A percentile compares a stretch with the other conserved stretches of the same genome.
These are phyloP conservation scores for Ctenodactylus gundi DNA, from an alignment of 2,113 vertebrate genomes.

Conservation along the genomic window DNA sequence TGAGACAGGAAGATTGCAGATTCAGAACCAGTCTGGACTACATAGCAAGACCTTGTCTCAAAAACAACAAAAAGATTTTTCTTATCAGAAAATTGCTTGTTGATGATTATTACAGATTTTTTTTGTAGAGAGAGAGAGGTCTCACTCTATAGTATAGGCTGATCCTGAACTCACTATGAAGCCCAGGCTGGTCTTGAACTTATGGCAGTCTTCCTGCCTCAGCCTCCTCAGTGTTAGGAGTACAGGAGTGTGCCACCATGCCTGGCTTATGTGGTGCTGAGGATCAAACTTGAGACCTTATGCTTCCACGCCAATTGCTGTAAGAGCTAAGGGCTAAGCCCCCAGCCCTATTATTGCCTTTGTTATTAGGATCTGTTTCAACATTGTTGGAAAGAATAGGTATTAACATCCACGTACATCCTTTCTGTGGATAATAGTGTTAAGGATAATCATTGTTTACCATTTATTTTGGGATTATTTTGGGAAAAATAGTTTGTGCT, in stretches of 20 bases:
- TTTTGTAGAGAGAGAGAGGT: no score
- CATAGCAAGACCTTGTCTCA: neutral
- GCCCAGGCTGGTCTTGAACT: no score
- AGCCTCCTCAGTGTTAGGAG: no score
- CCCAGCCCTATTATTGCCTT: no score
- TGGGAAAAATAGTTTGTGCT: neutral
- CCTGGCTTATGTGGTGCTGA: no score
- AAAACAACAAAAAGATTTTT: neutral
- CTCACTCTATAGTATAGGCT: no score
- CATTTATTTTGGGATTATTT: neutral
- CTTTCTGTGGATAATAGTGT: neutral
- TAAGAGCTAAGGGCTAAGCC: no score
- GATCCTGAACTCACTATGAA: no score
- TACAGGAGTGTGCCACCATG: no score
- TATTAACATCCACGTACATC: neutral
- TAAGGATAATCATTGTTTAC: neutral
- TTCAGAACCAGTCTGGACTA: neutral
- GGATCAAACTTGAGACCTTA: no score
- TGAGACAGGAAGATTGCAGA: neutral
- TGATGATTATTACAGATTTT: neutral
- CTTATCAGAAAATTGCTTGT: neutral
- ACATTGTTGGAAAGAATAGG: neutral
- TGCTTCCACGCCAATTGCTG: no score
- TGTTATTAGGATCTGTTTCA: neutral
- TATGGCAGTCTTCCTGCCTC: no score